Conservation (phyloP, 2,888 invertebrate species). For the Xanthia icteritia region DNA sequence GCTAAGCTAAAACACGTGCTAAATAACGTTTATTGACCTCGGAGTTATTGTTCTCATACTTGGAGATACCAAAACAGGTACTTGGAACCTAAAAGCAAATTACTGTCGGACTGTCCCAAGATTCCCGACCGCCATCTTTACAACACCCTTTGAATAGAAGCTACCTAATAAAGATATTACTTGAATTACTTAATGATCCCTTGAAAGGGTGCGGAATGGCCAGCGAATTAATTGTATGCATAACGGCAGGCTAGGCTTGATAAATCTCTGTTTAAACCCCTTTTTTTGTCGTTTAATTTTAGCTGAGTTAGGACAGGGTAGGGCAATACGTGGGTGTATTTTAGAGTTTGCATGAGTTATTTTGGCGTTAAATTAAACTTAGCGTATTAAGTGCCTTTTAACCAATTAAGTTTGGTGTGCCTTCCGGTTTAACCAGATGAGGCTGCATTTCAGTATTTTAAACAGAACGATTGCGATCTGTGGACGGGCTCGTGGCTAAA, state of each 20-base stretch:
- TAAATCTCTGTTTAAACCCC: slow-evolving; percentile 25
- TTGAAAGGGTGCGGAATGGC: slow-evolving; percentile 38
- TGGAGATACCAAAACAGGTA: neutral
- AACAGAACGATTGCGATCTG: neutral
- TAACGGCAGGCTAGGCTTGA: slow-evolving; percentile 14
- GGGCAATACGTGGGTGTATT: neutral
- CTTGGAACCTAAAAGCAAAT: neutral
- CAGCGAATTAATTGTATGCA: slow-evolving; percentile 40
- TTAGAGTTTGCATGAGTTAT: neutral
- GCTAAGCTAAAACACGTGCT: too few species aligned
- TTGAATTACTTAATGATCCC: slow-evolving; percentile 33
- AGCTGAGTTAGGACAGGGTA: slow-evolving; percentile 1
- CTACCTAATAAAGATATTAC: slow-evolving; percentile 32
- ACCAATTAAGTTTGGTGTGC: neutral
- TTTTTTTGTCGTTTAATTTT: slow-evolving; percentile 26
- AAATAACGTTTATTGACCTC: too few species aligned
- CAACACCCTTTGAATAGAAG: slow-evolving; percentile 39
- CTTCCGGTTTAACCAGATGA: neutral
- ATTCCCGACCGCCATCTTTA: slow-evolving; percentile 17
- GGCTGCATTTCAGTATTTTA: neutral
- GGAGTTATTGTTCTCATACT: too few species aligned
- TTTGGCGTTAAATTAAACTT: slow-evolving; percentile 14
- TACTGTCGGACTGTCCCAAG: neutral
- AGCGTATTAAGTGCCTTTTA: slow-evolving; percentile 13
- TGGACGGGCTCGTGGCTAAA: neutral